Conservation (phyloP, 2,888 invertebrate species). For the Tenthredo scrophulariae region DNA sequence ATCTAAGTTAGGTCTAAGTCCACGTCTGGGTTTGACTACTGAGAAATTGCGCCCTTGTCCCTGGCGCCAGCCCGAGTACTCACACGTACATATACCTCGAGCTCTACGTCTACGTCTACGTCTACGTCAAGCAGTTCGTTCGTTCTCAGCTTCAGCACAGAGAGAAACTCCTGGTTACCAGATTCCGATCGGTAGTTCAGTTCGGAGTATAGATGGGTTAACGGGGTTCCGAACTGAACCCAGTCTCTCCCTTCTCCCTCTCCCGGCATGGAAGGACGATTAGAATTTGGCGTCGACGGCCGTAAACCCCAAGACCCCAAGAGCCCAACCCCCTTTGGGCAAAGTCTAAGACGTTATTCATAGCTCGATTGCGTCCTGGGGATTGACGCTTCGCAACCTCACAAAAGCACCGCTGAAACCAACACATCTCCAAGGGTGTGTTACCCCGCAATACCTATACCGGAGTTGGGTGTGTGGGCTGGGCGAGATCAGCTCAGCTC, state of each 20-base stretch:
- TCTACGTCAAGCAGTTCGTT: background rate
- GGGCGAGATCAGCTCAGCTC: background rate
- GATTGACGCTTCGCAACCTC: conserved; percentile 46
- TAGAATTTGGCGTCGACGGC: conserved; percentile 63
- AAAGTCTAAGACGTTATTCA: conserved; percentile 60
- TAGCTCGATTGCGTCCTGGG: conserved; percentile 58
- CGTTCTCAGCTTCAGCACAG: background rate
- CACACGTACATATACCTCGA: background rate
- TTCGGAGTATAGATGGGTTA: background rate
- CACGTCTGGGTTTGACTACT: conserved; percentile 60
- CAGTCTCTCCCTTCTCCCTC: background rate
- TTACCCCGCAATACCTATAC: background rate
- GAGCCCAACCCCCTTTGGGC: conserved; percentile 5
- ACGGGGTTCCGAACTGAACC: background rate
- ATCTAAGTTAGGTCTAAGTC: conserved; percentile 65
- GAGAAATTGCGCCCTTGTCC: conserved; percentile 48
- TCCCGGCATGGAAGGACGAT: conserved; percentile 60
- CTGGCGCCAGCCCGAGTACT: background rate
- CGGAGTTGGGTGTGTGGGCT: background rate
- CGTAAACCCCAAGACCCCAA: background rate
- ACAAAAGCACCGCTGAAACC: conserved; percentile 34
- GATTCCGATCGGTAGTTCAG: conserved; percentile 6
- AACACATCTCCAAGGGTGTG: background rate
- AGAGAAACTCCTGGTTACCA: background rate
- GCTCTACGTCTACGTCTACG: background rate